Conservation (phyloP, 2,113 vertebrate genomes). For the Uria aalge region DNA sequence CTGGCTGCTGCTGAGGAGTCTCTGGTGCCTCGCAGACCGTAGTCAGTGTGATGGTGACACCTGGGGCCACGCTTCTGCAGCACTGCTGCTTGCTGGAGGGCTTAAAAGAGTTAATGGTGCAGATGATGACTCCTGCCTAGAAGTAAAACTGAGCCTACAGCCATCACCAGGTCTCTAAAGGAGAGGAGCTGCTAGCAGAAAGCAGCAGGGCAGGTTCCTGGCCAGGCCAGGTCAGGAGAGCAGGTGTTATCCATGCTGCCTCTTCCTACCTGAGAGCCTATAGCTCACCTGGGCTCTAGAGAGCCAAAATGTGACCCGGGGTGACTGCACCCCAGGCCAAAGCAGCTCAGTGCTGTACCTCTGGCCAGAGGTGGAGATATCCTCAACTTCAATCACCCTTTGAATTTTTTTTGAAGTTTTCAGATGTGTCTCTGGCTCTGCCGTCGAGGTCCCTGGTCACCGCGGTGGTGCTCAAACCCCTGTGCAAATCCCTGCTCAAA, state of each 20-base stretch:
- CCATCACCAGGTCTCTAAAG: rapidly evolving
- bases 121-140: not conserved
- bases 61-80: not conserved
- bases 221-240: not conserved
- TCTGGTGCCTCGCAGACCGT: not conserved
- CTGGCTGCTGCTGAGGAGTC: not conserved
- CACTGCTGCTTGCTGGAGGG: not conserved
- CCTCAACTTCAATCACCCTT: not conserved
- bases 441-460: rapidly evolving
- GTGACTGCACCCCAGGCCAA: not conserved
- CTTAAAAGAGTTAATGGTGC: too few species aligned
- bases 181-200: not conserved
- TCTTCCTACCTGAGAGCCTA: not conserved
- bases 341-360: not conserved
- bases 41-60: not conserved
- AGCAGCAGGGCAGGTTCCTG: not conserved
- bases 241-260: not conserved
- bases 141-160: not conserved
- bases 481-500: not conserved
- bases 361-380: not conserved
- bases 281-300: not conserved
- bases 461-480: not conserved
- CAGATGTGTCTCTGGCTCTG: not conserved
- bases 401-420: too few species aligned
- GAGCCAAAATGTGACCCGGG: not conserved